Base-by-base conservation (phyloP, 2,113 vertebrate genomes). In the Hypanus sabinus region DNA sequence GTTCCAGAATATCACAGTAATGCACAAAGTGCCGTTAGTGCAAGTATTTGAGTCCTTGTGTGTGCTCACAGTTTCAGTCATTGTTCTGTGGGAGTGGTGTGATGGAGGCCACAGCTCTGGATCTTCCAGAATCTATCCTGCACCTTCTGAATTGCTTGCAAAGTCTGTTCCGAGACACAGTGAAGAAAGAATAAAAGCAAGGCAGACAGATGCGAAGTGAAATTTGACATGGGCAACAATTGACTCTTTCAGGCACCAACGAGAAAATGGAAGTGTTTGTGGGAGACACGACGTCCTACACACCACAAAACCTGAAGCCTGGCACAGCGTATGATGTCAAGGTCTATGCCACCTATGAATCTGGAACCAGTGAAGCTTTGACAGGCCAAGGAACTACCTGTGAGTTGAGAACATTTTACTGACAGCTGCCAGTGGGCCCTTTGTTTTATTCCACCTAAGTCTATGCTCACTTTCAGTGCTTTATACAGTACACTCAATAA, bases 321-420 rank as follows among this genome's bases (percentile, higher is more conserved):
- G 99, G 99, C 79, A 99, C 98, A 77, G 97, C 96, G 76, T 99
- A 99, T 0, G 98, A 99, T 0, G 97, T 99, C 46, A 96, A 97
- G 73, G 98, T 99, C 94, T 97, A 97, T 55, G 98, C 98, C 60
- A 98, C 99, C 95, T 99, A 99, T 94, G 96, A 97, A 55, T 96
- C 96, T 33, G 99, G 98, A 93, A 94, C 96, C 95, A 99, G 99
- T 0, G 94, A 95, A 10, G 97, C 98, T 0, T 97, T 99, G 38
- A 81, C 60, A 0, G 99, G 98, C 76, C 96, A 97, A 96, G 98
- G 99, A 95, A 98, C 98, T 1, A 99, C 98, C 92, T 95, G 99
- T 99, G 97, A 0, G 97, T 96, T 73, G 60, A 65, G 1, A 81
- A 71, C 6, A 30, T n/a, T 94, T 36, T 85, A n/a, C 57, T 62